Conservation (phyloP, 2,113 vertebrate species). For the Elephantulus edwardii region DNA sequence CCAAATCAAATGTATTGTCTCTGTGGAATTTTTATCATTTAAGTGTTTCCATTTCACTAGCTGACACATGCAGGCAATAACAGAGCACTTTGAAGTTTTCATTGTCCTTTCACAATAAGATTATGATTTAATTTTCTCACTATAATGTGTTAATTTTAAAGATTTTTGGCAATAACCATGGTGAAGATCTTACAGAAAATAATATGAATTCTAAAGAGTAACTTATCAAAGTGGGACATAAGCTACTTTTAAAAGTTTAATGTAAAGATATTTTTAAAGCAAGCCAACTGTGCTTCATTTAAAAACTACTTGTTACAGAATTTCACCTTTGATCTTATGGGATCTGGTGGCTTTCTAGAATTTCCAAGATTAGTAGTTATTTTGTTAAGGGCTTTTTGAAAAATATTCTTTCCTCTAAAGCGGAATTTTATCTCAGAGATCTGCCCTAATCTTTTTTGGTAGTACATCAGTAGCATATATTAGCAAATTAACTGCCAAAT, state of each 20-base stretch:
- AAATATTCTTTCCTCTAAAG: constrained; percentile 56
- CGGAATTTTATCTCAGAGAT: constrained; percentile 25
- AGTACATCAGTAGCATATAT: neutral
- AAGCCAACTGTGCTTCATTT: constrained; percentile 15
- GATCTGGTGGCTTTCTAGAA: constrained; percentile 27
- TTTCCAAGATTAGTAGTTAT: constrained; percentile 66
- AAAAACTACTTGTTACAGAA: neutral
- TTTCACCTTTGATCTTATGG: constrained; percentile 61
- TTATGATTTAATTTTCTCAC: constrained; percentile 42
- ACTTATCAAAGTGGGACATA: neutral
- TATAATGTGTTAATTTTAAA: constrained; percentile 47
- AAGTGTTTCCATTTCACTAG: neutral
- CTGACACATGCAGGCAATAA: neutral
- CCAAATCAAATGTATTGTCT: constrained; percentile 15
- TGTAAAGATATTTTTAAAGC: constrained; percentile 21
- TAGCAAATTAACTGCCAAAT: neutral
- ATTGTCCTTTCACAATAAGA: neutral
- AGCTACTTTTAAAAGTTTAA: neutral
- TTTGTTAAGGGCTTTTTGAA: constrained; percentile 54
- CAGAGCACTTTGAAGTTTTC: neutral
- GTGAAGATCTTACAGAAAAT: constrained; percentile 24
- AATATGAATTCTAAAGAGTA: neutral
- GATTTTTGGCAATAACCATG: neutral
- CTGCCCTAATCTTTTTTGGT: neutral
- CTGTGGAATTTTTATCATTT: constrained; percentile 24